Percentiles rank a stretch among this genome's conserved stretches.
Conservation (phyloP, 2,113 vertebrate species). For the Heterochromis multidens region DNA sequence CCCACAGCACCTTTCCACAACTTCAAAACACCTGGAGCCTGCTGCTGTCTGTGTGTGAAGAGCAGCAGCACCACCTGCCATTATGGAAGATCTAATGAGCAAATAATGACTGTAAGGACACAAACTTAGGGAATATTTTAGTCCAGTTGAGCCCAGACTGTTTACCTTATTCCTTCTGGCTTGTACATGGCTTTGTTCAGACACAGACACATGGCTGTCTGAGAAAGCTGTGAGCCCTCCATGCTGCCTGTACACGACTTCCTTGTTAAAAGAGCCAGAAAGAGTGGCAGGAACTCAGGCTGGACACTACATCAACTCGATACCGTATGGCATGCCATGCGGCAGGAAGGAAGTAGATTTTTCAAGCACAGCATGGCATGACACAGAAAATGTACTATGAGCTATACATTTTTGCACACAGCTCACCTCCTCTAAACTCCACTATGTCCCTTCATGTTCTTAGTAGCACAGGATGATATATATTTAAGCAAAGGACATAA, state of each 20-base stretch:
- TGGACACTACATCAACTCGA: constrained; percentile 24
- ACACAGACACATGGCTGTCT: constrained; percentile 31
- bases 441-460: neutral
- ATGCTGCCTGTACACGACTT: constrained; percentile 34
- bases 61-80: neutral
- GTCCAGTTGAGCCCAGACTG: constrained; percentile 9
- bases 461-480: neutral
- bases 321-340: constrained; percentile 46
- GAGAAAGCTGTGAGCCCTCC: constrained; percentile 32
- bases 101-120: neutral
- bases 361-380: neutral
- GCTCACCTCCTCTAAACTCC: neutral
- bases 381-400: neutral
- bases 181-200: neutral
- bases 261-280: constrained; percentile 23
- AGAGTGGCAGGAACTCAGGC: constrained; percentile 36
- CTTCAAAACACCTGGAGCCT: constrained; percentile 29
- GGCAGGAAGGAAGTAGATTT: constrained; percentile 16
- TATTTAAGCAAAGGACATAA: neutral
- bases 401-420: neutral
- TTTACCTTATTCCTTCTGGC: constrained; percentile 1
- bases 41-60: neutral
- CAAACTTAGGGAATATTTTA: neutral
- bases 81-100: neutral
- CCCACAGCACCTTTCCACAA: neutral